phyloP scores from a whole-genome alignment of 2,113 vertebrate species.

The Peromyscus polionotus region DNA sequence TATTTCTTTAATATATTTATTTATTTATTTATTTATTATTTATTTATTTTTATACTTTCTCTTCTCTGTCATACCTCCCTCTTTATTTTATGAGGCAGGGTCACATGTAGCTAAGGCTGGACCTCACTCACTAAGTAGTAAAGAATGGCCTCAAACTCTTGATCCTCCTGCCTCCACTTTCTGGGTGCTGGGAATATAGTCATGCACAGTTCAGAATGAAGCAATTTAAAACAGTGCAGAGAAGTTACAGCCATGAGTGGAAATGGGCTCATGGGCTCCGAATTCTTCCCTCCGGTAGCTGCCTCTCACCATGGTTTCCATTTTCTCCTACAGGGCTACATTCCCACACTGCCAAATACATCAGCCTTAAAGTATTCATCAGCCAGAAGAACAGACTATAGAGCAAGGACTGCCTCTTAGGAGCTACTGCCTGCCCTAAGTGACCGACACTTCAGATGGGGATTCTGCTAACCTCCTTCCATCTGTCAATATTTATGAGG shows the following conservation, averaged over 20 bases:
- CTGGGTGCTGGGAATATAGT: not conserved
- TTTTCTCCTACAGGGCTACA: not conserved
- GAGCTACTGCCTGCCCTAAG: not conserved
- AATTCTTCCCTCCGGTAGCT: not conserved
- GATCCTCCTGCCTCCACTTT: not conserved
- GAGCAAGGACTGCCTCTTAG: not conserved
- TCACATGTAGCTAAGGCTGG: not conserved
- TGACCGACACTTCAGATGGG: not conserved
- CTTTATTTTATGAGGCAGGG: not conserved
- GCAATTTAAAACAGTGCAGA: conserved; percentile 15
- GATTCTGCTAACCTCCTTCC: not conserved
- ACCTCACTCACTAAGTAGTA: no score
- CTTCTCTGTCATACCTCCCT: not conserved
- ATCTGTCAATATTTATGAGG: conserved; percentile 1
- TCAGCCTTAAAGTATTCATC: conserved; percentile 2
- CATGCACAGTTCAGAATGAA: not conserved
- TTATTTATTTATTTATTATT: not conserved
- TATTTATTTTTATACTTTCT: not conserved
- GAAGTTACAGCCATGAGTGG: not conserved
- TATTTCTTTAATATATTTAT: not conserved
- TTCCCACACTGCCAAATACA: not conserved
- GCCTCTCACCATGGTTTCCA: not conserved
- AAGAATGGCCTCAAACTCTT: not conserved
- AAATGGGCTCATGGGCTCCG: not conserved
- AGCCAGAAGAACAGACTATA: not conserved